Evolutionary conservation across 2,113 vertebrate genomes (phyloP), one percentile per base, ranked within the genome.

Genomic region (Tonatia bakeri): DNA sequence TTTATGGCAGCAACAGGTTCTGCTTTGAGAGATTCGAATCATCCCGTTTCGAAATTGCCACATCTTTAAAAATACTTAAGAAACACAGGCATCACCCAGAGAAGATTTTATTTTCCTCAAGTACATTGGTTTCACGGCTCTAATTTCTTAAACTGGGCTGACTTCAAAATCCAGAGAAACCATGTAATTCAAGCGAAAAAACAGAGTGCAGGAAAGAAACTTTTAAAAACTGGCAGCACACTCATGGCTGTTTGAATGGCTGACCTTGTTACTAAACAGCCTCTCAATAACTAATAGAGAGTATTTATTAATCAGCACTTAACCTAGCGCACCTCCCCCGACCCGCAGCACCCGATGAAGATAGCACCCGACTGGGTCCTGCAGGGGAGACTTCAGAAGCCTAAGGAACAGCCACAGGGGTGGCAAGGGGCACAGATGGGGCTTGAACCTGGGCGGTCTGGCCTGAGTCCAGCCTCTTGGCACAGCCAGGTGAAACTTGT

Each of bases 131-230:
- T 89, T 86, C 72, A 20, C 28, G 28, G 40, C 61, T 93, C 2
- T 79, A 45, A n/a, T 67, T 93, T 88, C 90, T 85, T 45, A 47
- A 80, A 54, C 33, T 7, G 38, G n/a, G 26, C n/a, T 47, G 65
- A 47, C 64, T 64, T 88, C 52, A 81, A 94, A 87, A n/a, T 73
- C 89, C 65, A 93, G 56, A 86, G 61, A 90, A 80, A 76, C 43
- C 36, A 50, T 40, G 12, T 50, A 40, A 93, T 80, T 84, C 85
- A 82, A 87, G 45, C 80, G 31, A 87, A 87, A 83, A 94, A 77
- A n/a, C 67, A 59, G 56, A 92, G 47, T 19, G 22, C n/a, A 69
- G 65, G 36, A 87, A 59, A 67, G 67, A 86, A 85, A 76, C 38
- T 3, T 67, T 67, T 77, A 45, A 40, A 59, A 28, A 36, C 0